Evolutionary conservation across 1,140 invertebrate species (phyloP), one percentile per base, ranked within the genome.

Genomic region (Conus ventricosus): DNA sequence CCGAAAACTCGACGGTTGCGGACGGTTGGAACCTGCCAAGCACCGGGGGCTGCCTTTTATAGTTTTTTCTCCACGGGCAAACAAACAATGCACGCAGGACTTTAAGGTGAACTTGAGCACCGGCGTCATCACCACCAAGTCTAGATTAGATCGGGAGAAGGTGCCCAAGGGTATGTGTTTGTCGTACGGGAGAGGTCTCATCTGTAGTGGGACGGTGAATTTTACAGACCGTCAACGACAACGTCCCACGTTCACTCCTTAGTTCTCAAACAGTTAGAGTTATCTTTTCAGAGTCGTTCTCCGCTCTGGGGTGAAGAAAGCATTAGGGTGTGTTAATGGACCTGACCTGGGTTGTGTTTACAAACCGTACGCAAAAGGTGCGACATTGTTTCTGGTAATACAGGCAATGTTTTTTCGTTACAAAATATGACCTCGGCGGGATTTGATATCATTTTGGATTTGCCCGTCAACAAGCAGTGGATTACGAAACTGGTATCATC

Each of bases 241-340:
- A 95, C 86, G 87, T 51, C 94, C 94, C 15, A 82, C 51, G 25
- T 95, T 94, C 89, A 91, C 88, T 27, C 90, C 90, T n/a, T 82
- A 78, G 71, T 11, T 86, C n/a, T 97, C 80, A 97, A 99, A 96
- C 96, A 97, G 93, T 97, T 99, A 3, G 98, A 98, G 94, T n/a
- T n/a, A n/a, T n/a, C n/a, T 99, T 99, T 93, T 98, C 98, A 0
- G 99, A 99, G 94, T 99, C 99, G 92, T n/a, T 98, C 98, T 4
- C 98, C 98, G 0, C n/a, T 95, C 97, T 53, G 98, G 99, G 93
- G 97, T 98, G 5, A 99, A 99, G 95, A 96, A 98, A 54, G 98
- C 98, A 10, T 95, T 99, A 27, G 97, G 98, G 88, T 98, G 98
- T 5, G 99, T 99, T 0, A 97, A 97, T 90, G 99, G 99, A 95